Base-by-base conservation (phyloP, 1,140 invertebrate species). In the Drosophila ananassae region DNA sequence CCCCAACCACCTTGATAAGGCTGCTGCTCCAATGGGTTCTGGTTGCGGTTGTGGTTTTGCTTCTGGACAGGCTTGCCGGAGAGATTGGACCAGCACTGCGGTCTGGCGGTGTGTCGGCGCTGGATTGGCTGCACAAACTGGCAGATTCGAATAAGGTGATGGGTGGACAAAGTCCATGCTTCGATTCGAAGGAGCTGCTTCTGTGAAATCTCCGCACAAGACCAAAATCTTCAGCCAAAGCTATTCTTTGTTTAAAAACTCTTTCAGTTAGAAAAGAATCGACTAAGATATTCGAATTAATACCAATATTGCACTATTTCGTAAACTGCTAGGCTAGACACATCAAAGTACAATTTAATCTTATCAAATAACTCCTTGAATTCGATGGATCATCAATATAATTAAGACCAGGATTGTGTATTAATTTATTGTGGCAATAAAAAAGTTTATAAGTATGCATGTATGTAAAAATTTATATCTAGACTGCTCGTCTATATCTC, bases 81-180 rank as follows among this genome's bases (percentile, higher is more conserved):
- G 51, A 67, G 63, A 67, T 64, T 28, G 30, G 24, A 25, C 8
- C 34, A 12, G 17, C 28, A 28, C 34, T 6, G 22, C 21, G 24
- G 12, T 17, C 13, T 9, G 13, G 30, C 51, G 51, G 37, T 69
- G 64, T 69, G 67, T 50, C 30, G 63, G 4, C 3, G 41, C 63
- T 47, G 66, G 66, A 69, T 69, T 69, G 63, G 63, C 44, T 68
- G 63, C 21, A 30, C 25, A 69, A 69, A 39, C 63, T 69, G 44
- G 63, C 9, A 17, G n/a, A 9, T 7, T 30, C n/a, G 54, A 22
- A 25, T 67, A 56, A 32, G 66, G 41, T 67, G 62, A 50, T 55
- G 44, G 22, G 25, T 24, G 67, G 44, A n/a, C 63, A 69, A 68
- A 68, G 66, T 69, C 64, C 67, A 50, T 69, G 4, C 10, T 12